phyloP scores from a whole-genome alignment of 2,113 vertebrate species.

The Globicephala melas region DNA sequence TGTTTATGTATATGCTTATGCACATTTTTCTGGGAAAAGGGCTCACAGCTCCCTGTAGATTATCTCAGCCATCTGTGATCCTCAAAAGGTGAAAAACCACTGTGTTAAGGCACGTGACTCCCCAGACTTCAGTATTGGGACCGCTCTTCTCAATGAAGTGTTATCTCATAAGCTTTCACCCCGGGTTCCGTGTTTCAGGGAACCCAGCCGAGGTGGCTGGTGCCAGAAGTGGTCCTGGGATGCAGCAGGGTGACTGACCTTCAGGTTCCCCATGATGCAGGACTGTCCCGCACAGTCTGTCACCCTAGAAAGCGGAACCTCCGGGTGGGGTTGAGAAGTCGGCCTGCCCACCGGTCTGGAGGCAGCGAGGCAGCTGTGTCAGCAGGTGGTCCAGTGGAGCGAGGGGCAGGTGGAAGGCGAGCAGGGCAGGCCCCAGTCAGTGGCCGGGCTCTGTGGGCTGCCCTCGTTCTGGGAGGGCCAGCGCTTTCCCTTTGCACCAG shows the following conservation, averaged over 20 bases:
- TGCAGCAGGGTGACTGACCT: background rate
- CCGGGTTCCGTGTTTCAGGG: background rate
- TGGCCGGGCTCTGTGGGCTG: background rate
- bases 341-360: background rate
- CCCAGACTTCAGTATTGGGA: background rate
- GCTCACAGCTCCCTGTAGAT: background rate
- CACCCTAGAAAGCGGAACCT: background rate
- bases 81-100: background rate
- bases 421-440: background rate
- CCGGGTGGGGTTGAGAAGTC: background rate
- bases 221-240: background rate
- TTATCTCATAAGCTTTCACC: background rate
- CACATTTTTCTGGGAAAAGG: background rate
- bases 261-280: background rate
- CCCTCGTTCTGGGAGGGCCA: background rate
- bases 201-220: background rate
- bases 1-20: background rate
- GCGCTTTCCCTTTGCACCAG: background rate
- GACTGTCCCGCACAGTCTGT: background rate
- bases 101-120: background rate
- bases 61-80: background rate
- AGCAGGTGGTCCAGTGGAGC: background rate
- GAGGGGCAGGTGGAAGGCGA: too few relatives aligned
- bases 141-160: background rate
- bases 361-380: background rate